Conservation (phyloP, 1,140 invertebrate species). For the Pollicipes pollicipes region DNA sequence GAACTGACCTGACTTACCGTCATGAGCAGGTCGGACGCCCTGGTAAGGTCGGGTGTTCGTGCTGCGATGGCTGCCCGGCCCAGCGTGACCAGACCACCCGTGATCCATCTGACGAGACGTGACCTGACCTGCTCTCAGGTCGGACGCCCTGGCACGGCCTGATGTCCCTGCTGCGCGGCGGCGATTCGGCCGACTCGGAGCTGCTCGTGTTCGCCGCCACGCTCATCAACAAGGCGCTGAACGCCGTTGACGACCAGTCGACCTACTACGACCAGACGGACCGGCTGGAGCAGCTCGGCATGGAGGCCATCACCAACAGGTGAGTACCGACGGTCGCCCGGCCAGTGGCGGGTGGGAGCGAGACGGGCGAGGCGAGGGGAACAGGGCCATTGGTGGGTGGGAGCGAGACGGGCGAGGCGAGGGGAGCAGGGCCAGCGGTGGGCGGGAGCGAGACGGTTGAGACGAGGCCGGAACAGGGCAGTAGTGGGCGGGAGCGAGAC, state of each 20-base stretch:
- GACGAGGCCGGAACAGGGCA: no score
- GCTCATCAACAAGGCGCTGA: slow-evolving; percentile 88
- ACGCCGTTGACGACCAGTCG: slow-evolving; percentile 89
- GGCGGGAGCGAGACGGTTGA: no score
- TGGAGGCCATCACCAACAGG: slow-evolving; percentile 75
- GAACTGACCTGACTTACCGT: neutral
- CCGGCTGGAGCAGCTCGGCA: slow-evolving; percentile 84
- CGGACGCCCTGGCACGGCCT: slow-evolving; percentile 52
- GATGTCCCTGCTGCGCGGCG: slow-evolving; percentile 58
- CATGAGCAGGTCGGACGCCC: slow-evolving; percentile 17
- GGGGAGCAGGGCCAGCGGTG: no score
- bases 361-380: neutral
- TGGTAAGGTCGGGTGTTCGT: slow-evolving; percentile 72
- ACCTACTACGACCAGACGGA: slow-evolving; percentile 97
- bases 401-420: no score
- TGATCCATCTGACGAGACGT: no score
- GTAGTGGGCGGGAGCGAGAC: no score
- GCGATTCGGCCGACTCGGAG: slow-evolving; percentile 82
- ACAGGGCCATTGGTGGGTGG: slow-evolving; percentile 5
- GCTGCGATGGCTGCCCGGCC: no score
- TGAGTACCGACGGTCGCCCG: slow-evolving; percentile 15
- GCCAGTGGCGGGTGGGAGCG: no score
- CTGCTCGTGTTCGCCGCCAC: slow-evolving; percentile 90
- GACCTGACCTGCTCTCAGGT: neutral
- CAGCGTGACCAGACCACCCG: no score